phyloP scores from a whole-genome alignment of 2,888 invertebrate genomes.

The Cacoxenus indagator region DNA sequence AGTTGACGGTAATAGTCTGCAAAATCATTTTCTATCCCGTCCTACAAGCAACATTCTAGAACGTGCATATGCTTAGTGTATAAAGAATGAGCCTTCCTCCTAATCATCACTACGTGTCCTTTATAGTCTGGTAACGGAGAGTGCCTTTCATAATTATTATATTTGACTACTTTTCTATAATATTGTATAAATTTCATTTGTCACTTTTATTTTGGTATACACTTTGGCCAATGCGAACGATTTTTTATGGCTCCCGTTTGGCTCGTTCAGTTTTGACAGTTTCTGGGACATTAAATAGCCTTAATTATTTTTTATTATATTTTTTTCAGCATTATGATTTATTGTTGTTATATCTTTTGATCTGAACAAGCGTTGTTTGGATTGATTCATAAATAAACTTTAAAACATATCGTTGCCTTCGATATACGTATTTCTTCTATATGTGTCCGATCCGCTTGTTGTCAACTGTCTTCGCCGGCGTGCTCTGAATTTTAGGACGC shows the following conservation, averaged over 20 bases:
- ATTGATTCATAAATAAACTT: conserved; percentile 48
- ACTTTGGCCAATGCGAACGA: neutral
- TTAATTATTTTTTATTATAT: conserved; percentile 16
- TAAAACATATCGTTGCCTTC: conserved; percentile 48
- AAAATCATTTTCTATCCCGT: too few species aligned
- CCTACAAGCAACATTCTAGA: too few species aligned
- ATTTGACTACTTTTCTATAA: neutral
- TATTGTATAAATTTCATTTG: neutral
- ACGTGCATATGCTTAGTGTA: too few species aligned
- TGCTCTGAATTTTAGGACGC: neutral
- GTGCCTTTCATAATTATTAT: too few species aligned
- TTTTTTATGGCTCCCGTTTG: conserved; percentile 13
- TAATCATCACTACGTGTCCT: too few species aligned
- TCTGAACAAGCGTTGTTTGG: conserved; percentile 45
- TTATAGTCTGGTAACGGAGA: too few species aligned
- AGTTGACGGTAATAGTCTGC: too few species aligned
- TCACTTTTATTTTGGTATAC: neutral
- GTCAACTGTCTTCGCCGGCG: neutral
- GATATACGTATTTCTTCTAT: neutral
- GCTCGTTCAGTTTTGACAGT: conserved; percentile 12
- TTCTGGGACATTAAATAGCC: conserved; percentile 14
- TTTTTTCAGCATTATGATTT: conserved; percentile 48
- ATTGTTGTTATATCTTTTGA: conserved; percentile 47
- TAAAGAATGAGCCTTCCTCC: too few species aligned
- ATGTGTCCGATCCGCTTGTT: neutral